Evolutionary conservation across 2,797 vertebrate species (phyloP), one percentile per base, ranked within the genome.

Genomic region (Phylloscopus collybita): DNA sequence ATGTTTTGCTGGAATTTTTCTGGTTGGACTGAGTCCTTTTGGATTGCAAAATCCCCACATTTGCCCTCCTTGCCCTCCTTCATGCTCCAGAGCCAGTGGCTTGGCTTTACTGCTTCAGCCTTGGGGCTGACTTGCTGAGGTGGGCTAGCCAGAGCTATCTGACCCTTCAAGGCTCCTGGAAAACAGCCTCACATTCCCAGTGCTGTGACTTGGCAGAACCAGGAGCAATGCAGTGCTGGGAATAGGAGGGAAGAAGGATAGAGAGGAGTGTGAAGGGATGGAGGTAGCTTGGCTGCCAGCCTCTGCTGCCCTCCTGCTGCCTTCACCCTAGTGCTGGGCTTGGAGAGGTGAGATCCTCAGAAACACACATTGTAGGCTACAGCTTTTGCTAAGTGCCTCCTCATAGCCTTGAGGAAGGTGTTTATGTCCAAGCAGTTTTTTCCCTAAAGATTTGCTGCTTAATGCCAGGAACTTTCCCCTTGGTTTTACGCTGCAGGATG

Each of bases 1-100:
- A 66, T 12, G 15, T 74, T 81, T 56, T 86, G 53, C 60, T 81
- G 79, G 64, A 79, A 57, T 87, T 87, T 82, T 92, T 86, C 60
- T 81, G n/a, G 54, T 80, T 18, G 5, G 15, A 60, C 45, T 18
- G 36, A 87, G n/a, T 67, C 34, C 23, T 87, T 88, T 19, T 5
- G 3, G 53, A 34, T 87, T 92, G 51, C 83, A 92, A 86, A 94
- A 56, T 18, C 34, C 19, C 19, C 2, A 2, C 4, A 3, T 80
- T 90, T 14, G 9, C 42, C 54, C 60, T 86, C 19, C 57, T 73
- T 11, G 0, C 44, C 38, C 30, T 76, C 44, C 57, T 74, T 61
- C 12, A 2, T 15, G 25, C 61, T 84, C 42, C 10, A 4, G 66
- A 80, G 22, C 42, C 20, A 7, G 49, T 4, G 16, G 40, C 65